Base-by-base conservation (phyloP, 2,113 vertebrate genomes). In the Panthera tigris region DNA sequence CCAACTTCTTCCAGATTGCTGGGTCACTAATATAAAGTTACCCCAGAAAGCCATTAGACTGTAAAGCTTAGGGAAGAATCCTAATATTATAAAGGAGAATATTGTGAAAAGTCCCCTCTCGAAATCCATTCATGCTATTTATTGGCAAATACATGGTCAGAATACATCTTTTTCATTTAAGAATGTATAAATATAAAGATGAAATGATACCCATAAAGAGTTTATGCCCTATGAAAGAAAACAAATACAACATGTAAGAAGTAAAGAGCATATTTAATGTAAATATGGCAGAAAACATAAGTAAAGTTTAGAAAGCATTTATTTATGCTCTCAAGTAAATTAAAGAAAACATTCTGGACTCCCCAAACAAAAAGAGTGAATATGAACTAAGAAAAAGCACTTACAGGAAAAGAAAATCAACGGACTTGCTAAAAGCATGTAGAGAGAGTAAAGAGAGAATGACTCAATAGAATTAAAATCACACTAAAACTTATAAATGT, bases 91-190 rank as follows among this genome's bases (percentile, higher is more conserved):
- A 89, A 3, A 92, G 81, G 33, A 91, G 29, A 82, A 61, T 73
- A 29, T 0, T 52, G 7, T 9, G 9, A 73, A 1, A 89, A 48
- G 29, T 57, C 0, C 4, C 52, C 27, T 41, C 31, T 79, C 16
- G 80, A 84, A 91, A 91, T 21, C 19, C 65, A 86, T 25, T 25
- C 36, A 87, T 82, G 25, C 16, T 73, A 55, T 91, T 74, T 93
- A 86, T 14, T 78, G 65, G 31, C 33, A 94, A 93, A 78, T 79
- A 94, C 0, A 68, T 83, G 68, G 36, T 74, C 13, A 84, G 55
- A 95, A 91, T 93, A 93, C 68, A 76, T 95, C 12, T 63, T 82
- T 89, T 94, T 78, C 41, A 92, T 18, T 93, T 90, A 83, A 95
- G 15, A 87, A 87, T 69, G 33, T 80, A 87, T 87, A 91, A 94